Evolutionary conservation across 2,113 vertebrate genomes (phyloP).

Genomic region (Passer montanus): DNA sequence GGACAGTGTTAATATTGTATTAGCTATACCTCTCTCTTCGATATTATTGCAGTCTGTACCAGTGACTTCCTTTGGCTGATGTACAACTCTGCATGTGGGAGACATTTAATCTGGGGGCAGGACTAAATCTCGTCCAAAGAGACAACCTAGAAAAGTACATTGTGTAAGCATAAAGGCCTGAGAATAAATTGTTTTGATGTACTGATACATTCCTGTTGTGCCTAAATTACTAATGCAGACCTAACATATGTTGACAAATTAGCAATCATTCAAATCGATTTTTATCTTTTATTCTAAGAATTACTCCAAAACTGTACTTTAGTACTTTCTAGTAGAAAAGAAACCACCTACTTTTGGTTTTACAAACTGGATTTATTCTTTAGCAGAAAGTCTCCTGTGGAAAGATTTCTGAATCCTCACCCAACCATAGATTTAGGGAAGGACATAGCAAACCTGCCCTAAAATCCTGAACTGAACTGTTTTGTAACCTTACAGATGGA

Average conservation of each 20-base stretch:
- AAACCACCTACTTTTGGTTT: not conserved
- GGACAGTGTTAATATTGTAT: not conserved
- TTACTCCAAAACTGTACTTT: not conserved
- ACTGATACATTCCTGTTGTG: not conserved
- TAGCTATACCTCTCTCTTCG: not conserved
- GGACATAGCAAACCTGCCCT: constrained; percentile 9
- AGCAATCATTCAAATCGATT: not conserved
- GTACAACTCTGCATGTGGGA: not conserved
- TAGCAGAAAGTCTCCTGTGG: constrained; percentile 28
- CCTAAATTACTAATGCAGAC: not conserved
- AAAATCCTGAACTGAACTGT: not conserved
- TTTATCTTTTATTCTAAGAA: not conserved
- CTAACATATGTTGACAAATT: not conserved
- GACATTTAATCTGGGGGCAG: not conserved
- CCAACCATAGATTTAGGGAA: constrained; percentile 6
- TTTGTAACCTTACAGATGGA: constrained; percentile 28
- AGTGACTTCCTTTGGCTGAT: not conserved
- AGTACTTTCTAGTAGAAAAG: not conserved
- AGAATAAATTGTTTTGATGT: not conserved
- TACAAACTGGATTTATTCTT: constrained; percentile 19
- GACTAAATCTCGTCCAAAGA: not conserved
- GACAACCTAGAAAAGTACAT: not conserved
- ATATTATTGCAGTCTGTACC: not conserved
- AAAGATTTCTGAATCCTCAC: not conserved
- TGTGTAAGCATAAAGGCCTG: not conserved